phyloP scores from a whole-genome alignment of 2,113 vertebrate species.

The Chionis minor region DNA sequence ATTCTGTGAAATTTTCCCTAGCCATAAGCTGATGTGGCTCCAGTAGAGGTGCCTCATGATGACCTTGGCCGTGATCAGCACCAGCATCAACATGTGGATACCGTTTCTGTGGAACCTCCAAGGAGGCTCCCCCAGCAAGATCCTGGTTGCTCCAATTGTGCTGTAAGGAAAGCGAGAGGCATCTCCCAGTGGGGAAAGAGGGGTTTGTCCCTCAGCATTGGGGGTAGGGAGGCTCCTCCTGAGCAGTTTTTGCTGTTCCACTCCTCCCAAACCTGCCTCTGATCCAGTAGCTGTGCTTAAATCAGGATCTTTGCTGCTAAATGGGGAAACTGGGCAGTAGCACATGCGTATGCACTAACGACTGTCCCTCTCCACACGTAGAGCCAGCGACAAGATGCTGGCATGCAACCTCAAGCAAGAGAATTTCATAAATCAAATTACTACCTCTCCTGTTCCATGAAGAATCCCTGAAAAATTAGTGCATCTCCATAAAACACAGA shows the following conservation, averaged over 20 bases:
- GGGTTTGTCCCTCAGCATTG: accelerated
- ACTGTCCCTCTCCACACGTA: accelerated
- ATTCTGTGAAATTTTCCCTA: background rate
- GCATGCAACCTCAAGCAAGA: background rate
- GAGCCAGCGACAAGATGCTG: background rate
- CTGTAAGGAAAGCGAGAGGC: background rate
- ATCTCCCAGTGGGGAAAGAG: background rate
- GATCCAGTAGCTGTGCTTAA: background rate
- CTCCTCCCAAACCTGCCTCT: background rate
- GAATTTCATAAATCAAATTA: background rate
- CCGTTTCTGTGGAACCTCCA: background rate
- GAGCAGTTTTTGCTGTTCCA: background rate
- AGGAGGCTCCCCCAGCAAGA: background rate
- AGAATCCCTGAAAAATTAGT: background rate
- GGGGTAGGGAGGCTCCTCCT: background rate
- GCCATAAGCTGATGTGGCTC: background rate
- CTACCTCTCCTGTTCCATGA: background rate
- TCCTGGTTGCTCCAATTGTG: background rate
- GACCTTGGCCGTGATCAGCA: background rate
- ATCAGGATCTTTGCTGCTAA: background rate
- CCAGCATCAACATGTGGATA: background rate
- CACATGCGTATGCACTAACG: accelerated
- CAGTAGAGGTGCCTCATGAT: background rate
- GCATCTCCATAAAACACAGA: background rate
- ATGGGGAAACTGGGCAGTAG: background rate